Evolutionary conservation across 2,797 vertebrate species (phyloP), one percentile per base, ranked within the genome.

Genomic region (Platyrinchus mystaceus): DNA sequence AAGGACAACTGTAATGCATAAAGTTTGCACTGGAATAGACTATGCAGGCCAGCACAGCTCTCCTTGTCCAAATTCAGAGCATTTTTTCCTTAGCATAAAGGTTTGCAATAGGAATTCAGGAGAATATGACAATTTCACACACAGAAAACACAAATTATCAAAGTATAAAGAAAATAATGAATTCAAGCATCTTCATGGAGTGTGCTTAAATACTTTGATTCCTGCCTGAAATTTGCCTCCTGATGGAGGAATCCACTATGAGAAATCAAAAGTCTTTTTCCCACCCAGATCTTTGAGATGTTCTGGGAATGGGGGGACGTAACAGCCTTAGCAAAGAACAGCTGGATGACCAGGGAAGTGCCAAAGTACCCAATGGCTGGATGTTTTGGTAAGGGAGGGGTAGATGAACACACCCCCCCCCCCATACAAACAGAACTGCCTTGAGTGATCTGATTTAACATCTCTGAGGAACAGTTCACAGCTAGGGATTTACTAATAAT

Each of bases 141-240:
- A 46, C 0, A 1, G 34, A 58, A 17, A 22, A 46, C 32, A 62
- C 4, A 50, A 59, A 30, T 56, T 20, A 12, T 0, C 10, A 1
- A 85, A 87, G 17, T 11, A 69, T 6, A 73, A 63, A 76, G 5
- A 6, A 63, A 41, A 56, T 37, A 43, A 30, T 15, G 27, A 4
- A 52, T 50, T 12, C 18, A 44, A 82, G 32, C 21, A 67, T 19
- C 28, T 52, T 36, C 41, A 70, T 0, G 0, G 8, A 32, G 6
- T 1, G 3, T 34, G 16, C 17, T 77, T 75, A 59, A 91, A 66
- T 5, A 34, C 44, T 37, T 60, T 64, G 22, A 37, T 82, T 67
- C 47, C 80, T 76, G 77, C 13, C 52, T 47, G 44, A 56, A 71
- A 69, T 67, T 14, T 74, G 50, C 63, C 37, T 90, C 47, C 44